Base-by-base conservation (phyloP, 2,888 invertebrate species). In the Galerucella pusilla region DNA sequence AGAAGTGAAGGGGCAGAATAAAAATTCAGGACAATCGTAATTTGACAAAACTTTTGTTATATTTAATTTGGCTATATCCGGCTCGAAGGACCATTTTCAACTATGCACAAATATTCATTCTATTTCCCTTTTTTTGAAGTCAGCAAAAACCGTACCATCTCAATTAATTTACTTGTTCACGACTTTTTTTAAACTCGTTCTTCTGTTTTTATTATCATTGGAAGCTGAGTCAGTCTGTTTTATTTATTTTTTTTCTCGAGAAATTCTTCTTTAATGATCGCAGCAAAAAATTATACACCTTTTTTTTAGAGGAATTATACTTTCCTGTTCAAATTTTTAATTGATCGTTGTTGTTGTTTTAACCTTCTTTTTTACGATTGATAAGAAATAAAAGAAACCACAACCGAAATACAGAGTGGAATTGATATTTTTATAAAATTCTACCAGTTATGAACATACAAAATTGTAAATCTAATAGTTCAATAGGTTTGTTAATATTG, bases 261-360 rank as follows among this genome's bases (percentile, higher is more conserved):
- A 54, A 54, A 54, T 54, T 54, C 54, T 54, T 54, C 54, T 54
- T 54, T 54, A 54, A 54, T 54, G 54, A 54, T 14, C 54, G 4
- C 54, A 12, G 54, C 54, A 54, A 54, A 54, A 54, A 54, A n/a
- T n/a, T 49, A 49, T 49, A 49, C 2, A 49, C 49, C 35, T 49
- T 49, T 49, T 49, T 12, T 14, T 49, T 20, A 20, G 0, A 12
- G 49, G 49, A 49, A 14, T 49, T 49, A 49, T 14, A 49, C 14
- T 49, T 49, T 49, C 49, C 14, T 49, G 49, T 49, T 49, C 49
- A 12, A 12, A 14, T 49, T 12, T 49, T 49, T 49, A 49, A 49
- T 49, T 49, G 49, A 49, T 49, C 9, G 35, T 42, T 42, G 35
- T 42, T 49, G 49, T 49, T 12, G 49, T 14, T 49, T 49, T 14